Percentiles rank a stretch among this genome's conserved stretches.
phyloP scores from a whole-genome alignment of 2,113 vertebrate species.

The Notechis scutatus region DNA sequence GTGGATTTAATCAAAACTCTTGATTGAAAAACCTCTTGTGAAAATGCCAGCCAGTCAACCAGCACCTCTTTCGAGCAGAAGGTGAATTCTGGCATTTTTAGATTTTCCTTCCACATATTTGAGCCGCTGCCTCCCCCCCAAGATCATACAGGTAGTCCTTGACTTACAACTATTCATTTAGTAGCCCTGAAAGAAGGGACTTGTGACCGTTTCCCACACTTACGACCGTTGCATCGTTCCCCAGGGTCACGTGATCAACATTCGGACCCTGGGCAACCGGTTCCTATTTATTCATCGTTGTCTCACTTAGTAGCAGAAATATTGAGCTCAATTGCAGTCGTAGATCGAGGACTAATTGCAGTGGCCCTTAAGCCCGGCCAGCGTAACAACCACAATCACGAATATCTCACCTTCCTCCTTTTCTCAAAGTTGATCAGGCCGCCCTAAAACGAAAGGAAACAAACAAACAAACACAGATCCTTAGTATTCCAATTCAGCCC shows the following conservation, averaged over 20 bases:
- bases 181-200: too few species aligned
- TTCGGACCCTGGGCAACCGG: too few species aligned
- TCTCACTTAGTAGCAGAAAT: background rate
- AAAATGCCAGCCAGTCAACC: background rate
- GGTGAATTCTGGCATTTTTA: too few species aligned
- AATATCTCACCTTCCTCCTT: slow-evolving; percentile 86
- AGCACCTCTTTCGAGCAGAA: background rate
- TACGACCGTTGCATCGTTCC: too few species aligned
- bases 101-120: background rate
- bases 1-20: background rate
- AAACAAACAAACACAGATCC: background rate
- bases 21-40: background rate
- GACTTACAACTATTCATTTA: too few species aligned
- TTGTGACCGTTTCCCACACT: too few species aligned
- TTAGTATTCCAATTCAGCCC: background rate
- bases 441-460: slow-evolving; percentile 59
- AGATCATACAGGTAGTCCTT: background rate
- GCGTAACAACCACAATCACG: background rate
- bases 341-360: background rate
- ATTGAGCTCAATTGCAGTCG: background rate
- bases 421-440: slow-evolving; percentile 98
- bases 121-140: background rate
- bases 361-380: background rate
- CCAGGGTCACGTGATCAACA: too few species aligned
- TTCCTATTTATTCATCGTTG: too few species aligned